Conservation (phyloP, 2,113 vertebrate species). For the Sinocyclocheilus grahami region DNA sequence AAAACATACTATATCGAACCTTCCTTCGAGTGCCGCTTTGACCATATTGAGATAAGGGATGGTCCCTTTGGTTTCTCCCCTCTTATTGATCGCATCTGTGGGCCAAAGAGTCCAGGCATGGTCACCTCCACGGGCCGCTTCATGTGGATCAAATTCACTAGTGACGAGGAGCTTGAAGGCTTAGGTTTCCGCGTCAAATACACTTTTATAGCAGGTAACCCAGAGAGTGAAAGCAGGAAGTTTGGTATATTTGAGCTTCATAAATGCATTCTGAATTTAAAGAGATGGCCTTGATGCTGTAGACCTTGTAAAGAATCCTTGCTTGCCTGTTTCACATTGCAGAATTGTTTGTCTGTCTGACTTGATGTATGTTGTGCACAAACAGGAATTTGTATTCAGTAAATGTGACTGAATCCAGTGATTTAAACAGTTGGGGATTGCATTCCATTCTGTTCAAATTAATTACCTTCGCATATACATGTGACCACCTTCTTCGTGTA, state of each 20-base stretch:
- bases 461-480: not conserved
- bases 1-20: constrained; percentile 96
- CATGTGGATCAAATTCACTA: constrained; percentile 99
- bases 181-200: constrained; percentile 95
- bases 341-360: not conserved
- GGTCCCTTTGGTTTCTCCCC: constrained; percentile 97
- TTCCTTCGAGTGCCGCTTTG: constrained; percentile 97
- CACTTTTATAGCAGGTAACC: constrained; percentile 94
- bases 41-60: constrained; percentile 95
- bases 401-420: not conserved
- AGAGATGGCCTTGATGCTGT: not conserved
- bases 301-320: not conserved
- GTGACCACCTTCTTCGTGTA: not conserved
- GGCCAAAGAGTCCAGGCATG: constrained; percentile 86
- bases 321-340: not conserved
- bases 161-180: constrained; percentile 96
- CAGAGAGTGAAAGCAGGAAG: not conserved
- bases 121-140: constrained; percentile 96
- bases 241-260: not conserved
- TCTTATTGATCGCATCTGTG: constrained; percentile 93
- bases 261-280: constrained; percentile 11
- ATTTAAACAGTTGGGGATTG: not conserved
- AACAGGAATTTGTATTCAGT: not conserved
- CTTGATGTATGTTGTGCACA: not conserved
- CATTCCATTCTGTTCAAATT: not conserved